Evolutionary conservation across 2,797 vertebrate species (phyloP), one percentile per base, ranked within the genome.

Genomic region (Passerculus sandwichensis): DNA sequence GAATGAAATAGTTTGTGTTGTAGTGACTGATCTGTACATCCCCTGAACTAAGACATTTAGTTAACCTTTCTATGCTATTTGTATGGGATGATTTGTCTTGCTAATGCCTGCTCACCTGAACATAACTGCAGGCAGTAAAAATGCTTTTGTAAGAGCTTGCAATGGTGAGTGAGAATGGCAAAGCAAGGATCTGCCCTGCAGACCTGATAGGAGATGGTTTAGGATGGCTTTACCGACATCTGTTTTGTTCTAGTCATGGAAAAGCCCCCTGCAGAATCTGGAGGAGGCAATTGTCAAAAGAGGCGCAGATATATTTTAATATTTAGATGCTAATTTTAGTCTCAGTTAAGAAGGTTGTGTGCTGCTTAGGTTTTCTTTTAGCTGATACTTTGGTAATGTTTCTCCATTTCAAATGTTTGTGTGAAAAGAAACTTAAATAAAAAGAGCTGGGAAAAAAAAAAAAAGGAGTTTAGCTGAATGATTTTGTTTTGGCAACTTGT

Each of bases 401-500:
- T 88, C 83, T 94, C 73, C 42, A 12, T 88, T 80, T 88, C 38
- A 81, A 40, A 83, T 25, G n/a, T 74, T 71, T 71, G 34, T 14
- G 40, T 75, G 82, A 88, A 84, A 67, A 85, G 75, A 89, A 80
- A 92, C 65, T 73, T 94, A 66, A 65, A 82, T 60, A 75, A 89
- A 93, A 87, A 83, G 65, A 65, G 29, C 44, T 29, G 25, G 45
- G 59, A 30, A 2, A 6, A 27, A 2, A 6, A 34, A 34, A 27
- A 40, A 73, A 62, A 42, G 16, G 10, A 44, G 38, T 93, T 87
- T 80, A 96, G 64, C 50, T 74, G 91, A 91, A 87, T 79, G 64
- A 85, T 92, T 95, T 88, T 95, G 79, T 94, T 94, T 88, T 91
- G 95, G 82, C 85, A 95, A 61, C 79, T 94, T 88, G 54, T 81